Conservation (phyloP, 1,140 invertebrate species). For the Drosophila murphyi region DNA sequence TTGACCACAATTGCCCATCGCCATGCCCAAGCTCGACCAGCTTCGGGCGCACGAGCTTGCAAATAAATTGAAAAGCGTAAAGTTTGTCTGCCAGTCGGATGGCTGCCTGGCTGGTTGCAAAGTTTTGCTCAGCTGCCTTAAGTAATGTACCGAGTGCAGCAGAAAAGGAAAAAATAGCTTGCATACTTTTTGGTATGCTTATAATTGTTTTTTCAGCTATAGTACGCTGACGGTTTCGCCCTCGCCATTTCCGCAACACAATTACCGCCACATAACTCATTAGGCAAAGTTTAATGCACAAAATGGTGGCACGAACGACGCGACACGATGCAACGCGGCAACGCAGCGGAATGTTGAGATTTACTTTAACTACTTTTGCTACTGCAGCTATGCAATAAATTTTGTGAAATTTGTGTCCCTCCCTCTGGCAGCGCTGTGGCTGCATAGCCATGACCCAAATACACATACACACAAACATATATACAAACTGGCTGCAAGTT, state of each 20-base stretch:
- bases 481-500: constrained; percentile 36
- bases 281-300: constrained; percentile 68
- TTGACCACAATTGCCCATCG: constrained; percentile 39
- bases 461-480: constrained; percentile 1
- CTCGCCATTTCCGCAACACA: background rate
- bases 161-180: constrained; percentile 45
- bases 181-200: constrained; percentile 77
- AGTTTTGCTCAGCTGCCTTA: constrained; percentile 53
- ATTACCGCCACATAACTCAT: constrained; percentile 66
- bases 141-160: constrained; percentile 54
- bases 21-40: background rate
- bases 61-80: constrained; percentile 79
- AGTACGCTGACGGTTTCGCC: background rate
- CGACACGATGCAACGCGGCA: constrained; percentile 3
- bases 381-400: constrained; percentile 82
- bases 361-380: constrained; percentile 75
- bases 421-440: constrained; percentile 5
- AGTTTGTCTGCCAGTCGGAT: constrained; percentile 62
- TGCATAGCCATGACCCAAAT: constrained; percentile 65
- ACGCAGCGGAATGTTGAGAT: constrained; percentile 60
- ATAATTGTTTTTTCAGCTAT: constrained; percentile 74
- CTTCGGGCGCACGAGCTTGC: constrained; percentile 42
- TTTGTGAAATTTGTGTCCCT: constrained; percentile 62
- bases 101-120: constrained; percentile 14
- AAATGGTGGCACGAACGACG: background rate